A percentile compares a stretch with the other conserved stretches of the same genome.
Evolutionary conservation across 2,113 vertebrate species (phyloP).

Genomic region (Oreochromis tanganicae): DNA sequence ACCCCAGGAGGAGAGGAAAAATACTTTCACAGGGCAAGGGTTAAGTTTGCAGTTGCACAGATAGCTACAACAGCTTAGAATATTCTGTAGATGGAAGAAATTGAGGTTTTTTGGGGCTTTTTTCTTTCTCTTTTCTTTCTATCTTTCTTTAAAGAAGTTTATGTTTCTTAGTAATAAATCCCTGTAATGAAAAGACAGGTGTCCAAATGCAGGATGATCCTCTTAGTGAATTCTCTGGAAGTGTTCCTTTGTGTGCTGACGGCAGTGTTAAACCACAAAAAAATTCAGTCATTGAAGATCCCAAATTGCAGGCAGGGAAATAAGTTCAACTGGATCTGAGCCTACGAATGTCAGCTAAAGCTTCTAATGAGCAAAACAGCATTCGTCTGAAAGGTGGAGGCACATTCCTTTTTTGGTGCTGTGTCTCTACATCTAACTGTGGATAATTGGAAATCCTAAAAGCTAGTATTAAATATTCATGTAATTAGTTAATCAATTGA

Average conservation of each 20-base stretch:
- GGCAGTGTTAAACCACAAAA: constrained; percentile 22
- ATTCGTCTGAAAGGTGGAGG: not conserved
- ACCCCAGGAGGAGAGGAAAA: constrained; percentile 43
- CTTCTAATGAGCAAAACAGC: constrained; percentile 16
- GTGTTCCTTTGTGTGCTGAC: constrained; percentile 38
- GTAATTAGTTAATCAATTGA: constrained; percentile 72
- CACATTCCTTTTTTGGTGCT: constrained; percentile 7
- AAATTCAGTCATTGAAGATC: constrained; percentile 40
- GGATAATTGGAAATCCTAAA: constrained; percentile 62
- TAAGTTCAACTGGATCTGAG: constrained; percentile 10
- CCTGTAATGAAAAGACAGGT: constrained; percentile 50
- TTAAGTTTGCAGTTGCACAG: constrained; percentile 68
- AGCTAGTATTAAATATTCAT: constrained; percentile 60
- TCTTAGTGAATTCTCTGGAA: constrained; percentile 35
- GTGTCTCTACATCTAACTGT: not conserved
- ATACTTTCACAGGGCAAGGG: constrained; percentile 49
- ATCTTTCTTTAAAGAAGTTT: not conserved
- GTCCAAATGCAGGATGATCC: constrained; percentile 57
- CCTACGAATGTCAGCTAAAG: constrained; percentile 9
- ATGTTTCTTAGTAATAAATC: constrained; percentile 53
- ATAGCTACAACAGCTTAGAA: constrained; percentile 44
- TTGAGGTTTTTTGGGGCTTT: not conserved
- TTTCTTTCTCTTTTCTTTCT: not conserved
- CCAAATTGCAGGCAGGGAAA: constrained; percentile 22
- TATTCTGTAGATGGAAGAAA: not conserved